phyloP scores from a whole-genome alignment of 2,797 vertebrate species.

The Taenioides sp. region DNA sequence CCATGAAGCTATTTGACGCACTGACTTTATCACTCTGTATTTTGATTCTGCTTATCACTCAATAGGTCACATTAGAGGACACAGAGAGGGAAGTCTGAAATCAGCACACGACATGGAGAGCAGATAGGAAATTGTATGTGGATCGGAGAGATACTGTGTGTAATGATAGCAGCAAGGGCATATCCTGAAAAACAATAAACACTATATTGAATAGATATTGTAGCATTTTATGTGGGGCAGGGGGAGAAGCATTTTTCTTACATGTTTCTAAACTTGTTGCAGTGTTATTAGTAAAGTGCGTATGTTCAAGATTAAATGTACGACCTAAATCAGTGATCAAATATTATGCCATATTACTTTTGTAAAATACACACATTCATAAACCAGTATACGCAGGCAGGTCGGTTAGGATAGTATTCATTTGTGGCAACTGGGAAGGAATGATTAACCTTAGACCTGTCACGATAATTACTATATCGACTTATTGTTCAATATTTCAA shows the following conservation, averaged over 20 bases:
- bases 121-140: constrained; percentile 58
- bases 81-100: constrained; percentile 46
- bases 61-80: constrained; percentile 44
- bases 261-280: not conserved
- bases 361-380: no score
- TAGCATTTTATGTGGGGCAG: constrained; percentile 27
- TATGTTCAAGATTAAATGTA: no score
- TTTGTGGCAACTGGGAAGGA: no score
- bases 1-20: constrained; percentile 50
- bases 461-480: no score
- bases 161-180: constrained; percentile 27
- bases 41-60: constrained; percentile 61
- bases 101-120: constrained; percentile 47
- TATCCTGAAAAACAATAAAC: constrained; percentile 46
- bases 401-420: no score
- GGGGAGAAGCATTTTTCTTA: constrained; percentile 25
- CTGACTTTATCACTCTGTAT: constrained; percentile 42
- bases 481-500: no score
- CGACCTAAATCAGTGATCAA: no score
- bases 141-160: constrained; percentile 34
- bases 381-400: no score
- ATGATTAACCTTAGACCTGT: no score
- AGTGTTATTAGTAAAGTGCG: no score
- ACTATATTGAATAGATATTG: constrained; percentile 38
- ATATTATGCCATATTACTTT: no score